Evolutionary conservation across 2,113 vertebrate species (phyloP).

Genomic region (Paraplagusia blochii): DNA sequence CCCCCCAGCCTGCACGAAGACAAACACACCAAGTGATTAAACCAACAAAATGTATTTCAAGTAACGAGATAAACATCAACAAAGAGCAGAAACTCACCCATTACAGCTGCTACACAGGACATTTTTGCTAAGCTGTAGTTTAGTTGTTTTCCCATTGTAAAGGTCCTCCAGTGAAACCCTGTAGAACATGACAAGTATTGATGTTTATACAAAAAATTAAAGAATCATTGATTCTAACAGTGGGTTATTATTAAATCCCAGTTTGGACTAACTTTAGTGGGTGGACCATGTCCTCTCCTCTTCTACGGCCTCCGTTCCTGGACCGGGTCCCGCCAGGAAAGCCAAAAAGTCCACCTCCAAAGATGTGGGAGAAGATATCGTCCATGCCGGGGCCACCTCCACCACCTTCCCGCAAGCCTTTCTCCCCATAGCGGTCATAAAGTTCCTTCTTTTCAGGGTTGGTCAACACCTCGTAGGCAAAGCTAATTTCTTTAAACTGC

Average conservation of each 20-base stretch:
- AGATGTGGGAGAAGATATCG: slow-evolving; percentile 99
- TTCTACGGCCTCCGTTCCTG: slow-evolving; percentile 91
- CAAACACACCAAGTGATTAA: background rate
- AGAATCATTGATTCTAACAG: too few species aligned
- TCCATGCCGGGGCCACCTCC: slow-evolving; percentile 94
- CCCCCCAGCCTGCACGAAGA: slow-evolving; percentile 85
- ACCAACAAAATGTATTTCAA: background rate
- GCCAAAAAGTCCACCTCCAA: slow-evolving; percentile 93
- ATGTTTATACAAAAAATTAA: background rate
- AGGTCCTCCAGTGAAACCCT: slow-evolving; percentile 98
- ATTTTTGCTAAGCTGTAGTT: slow-evolving; percentile 99
- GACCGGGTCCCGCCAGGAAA: slow-evolving; percentile 91
- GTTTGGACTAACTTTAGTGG: slow-evolving; percentile 86
- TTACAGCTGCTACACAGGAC: slow-evolving; percentile 94
- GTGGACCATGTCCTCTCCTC: slow-evolving; percentile 98
- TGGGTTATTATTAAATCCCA: background rate
- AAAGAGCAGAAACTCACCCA: slow-evolving; percentile 80
- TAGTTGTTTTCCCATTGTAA: slow-evolving; percentile 98
- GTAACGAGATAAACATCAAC: background rate
- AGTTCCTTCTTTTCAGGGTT: slow-evolving; percentile 96
- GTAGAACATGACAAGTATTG: slow-evolving; percentile 21
- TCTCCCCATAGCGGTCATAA: slow-evolving; percentile 95
- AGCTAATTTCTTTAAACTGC: slow-evolving; percentile 99
- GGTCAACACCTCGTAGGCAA: slow-evolving; percentile 96
- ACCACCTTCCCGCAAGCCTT: slow-evolving; percentile 95